Percentiles rank a stretch among this genome's conserved stretches.
These are phyloP conservation scores for Bos javanicus DNA, from an alignment of 2,113 vertebrate species.

Conservation along the genomic window DNA sequence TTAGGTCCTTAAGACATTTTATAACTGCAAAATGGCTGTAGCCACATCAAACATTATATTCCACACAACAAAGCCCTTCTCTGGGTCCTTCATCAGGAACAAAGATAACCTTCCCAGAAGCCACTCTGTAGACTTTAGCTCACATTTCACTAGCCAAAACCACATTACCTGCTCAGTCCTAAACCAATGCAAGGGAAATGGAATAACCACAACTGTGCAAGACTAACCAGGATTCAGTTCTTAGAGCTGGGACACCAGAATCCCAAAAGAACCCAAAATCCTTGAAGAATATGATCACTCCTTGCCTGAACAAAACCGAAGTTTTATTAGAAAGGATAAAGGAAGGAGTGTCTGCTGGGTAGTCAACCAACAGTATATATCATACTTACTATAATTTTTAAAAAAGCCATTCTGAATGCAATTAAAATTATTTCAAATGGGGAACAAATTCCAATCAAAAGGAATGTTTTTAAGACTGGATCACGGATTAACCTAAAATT, in stretches of 20 bases:
- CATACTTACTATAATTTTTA: background rate
- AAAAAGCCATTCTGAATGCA: background rate
- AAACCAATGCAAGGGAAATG: background rate
- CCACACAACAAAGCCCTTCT: background rate
- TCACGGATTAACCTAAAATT: conserved; percentile 16
- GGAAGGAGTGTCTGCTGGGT: background rate
- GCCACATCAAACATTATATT: background rate
- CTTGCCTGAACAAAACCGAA: background rate
- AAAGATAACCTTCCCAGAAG: background rate
- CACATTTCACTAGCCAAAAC: background rate
- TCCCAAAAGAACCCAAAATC: background rate
- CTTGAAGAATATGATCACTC: background rate
- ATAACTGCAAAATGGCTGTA: background rate
- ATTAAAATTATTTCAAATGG: background rate
- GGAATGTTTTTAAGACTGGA: background rate
- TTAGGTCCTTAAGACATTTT: background rate
- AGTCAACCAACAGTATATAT: background rate
- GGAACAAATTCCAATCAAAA: conserved; percentile 61
- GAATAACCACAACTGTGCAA: background rate
- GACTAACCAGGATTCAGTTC: background rate
- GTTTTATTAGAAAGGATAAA: background rate
- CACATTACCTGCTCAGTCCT: background rate
- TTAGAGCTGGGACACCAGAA: background rate
- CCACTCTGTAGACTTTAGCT: background rate
- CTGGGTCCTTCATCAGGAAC: background rate